phyloP scores from a whole-genome alignment of 2,888 invertebrate genomes.

The Clepsis dumicolana region DNA sequence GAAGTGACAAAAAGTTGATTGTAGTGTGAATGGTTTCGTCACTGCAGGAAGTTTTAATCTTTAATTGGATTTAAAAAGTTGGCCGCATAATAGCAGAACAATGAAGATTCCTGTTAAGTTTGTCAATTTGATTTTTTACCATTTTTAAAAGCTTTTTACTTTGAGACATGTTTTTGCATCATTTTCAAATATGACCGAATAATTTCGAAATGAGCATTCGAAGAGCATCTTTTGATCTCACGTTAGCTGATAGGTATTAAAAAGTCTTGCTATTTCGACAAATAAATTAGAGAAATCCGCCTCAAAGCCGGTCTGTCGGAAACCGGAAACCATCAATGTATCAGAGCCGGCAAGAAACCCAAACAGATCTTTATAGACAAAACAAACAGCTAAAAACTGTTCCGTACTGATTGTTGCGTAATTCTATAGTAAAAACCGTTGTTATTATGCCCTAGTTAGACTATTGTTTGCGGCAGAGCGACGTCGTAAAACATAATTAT shows the following conservation, averaged over 20 bases:
- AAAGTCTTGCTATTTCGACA: constrained; percentile 5
- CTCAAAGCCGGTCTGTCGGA: constrained; percentile 12
- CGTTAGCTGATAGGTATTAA: not conserved
- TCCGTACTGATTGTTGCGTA: constrained; percentile 48
- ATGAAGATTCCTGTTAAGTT: not conserved
- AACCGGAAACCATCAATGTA: constrained; percentile 37
- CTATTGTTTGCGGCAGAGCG: constrained; percentile 8
- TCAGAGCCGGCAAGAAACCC: constrained; percentile 25
- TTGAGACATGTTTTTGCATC: no score
- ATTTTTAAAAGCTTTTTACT: not conserved
- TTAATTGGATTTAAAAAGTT: constrained; percentile 12
- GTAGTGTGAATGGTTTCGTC: constrained; percentile 17
- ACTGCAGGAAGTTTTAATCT: constrained; percentile 26
- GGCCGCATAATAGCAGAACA: not conserved
- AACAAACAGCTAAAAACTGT: constrained; percentile 39
- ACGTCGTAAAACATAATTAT: not conserved
- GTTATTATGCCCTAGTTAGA: constrained; percentile 11
- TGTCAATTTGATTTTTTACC: not conserved
- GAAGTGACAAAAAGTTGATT: constrained; percentile 26
- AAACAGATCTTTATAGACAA: constrained; percentile 31
- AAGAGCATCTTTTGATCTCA: not conserved
- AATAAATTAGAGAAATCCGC: constrained; percentile 22
- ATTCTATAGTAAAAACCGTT: constrained; percentile 33
- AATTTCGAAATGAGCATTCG: not conserved
- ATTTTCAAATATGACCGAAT: no score